These are phyloP conservation scores for Cettia cetti DNA, from an alignment of 2,113 vertebrate genomes.

Conservation along the genomic window DNA sequence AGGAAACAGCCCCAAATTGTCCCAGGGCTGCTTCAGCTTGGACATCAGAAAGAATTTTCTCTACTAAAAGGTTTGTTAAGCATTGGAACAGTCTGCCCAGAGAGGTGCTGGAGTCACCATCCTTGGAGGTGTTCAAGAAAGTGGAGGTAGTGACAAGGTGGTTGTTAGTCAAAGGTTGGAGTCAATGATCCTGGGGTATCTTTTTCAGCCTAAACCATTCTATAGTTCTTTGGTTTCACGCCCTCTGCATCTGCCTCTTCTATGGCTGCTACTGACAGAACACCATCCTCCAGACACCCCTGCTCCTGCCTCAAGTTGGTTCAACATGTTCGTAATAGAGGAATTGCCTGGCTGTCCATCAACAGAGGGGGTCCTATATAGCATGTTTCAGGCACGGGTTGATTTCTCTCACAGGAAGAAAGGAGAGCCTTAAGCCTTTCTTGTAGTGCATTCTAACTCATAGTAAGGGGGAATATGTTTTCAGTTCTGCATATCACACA, in stretches of 20 bases:
- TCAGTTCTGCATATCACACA: constrained; percentile 24
- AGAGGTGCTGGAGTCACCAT: too few species aligned
- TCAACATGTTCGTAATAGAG: neutral
- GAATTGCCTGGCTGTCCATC: neutral
- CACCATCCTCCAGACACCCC: neutral
- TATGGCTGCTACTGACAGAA: neutral
- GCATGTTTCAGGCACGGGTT: neutral
- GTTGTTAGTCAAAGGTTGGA: neutral
- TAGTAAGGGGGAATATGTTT: constrained; percentile 26
- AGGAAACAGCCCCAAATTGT: neutral
- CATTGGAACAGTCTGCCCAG: neutral
- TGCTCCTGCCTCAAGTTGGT: neutral
- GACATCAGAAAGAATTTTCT: neutral
- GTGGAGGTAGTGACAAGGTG: neutral
- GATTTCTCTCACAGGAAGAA: neutral
- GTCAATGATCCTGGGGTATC: accelerated
- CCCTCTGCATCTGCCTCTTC: neutral
- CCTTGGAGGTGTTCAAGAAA: neutral
- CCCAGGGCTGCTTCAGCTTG: neutral
- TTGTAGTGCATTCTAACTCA: neutral
- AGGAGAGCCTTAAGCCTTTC: neutral
- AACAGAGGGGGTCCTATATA: neutral
- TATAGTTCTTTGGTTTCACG: neutral
- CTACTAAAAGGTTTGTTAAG: neutral
- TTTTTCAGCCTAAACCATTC: neutral